Evolutionary conservation across 2,888 invertebrate genomes (phyloP).

Genomic region (Eristalis tenax): DNA sequence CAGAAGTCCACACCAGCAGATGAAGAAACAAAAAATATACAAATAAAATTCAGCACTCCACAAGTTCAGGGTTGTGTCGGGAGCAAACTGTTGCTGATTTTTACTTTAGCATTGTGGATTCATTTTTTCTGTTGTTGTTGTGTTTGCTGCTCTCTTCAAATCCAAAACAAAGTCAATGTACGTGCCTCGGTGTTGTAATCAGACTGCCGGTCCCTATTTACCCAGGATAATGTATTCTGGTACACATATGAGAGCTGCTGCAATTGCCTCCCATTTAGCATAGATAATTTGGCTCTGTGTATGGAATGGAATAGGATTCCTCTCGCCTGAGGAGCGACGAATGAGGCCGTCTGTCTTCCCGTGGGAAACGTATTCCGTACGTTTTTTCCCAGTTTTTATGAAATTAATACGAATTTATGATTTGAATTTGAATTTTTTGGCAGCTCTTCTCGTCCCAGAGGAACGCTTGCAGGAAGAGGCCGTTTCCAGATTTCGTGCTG

Average conservation of each 20-base stretch:
- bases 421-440: slow-evolving; percentile 53
- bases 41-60: neutral
- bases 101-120: neutral
- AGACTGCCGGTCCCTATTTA: neutral
- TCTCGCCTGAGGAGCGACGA: neutral
- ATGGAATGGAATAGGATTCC: neutral
- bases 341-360: neutral
- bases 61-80: slow-evolving; percentile 1
- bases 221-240: neutral
- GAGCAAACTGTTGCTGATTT: slow-evolving; percentile 16
- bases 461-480: slow-evolving; percentile 15
- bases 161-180: neutral
- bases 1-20: neutral
- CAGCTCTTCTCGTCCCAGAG: slow-evolving; percentile 7
- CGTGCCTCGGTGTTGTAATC: neutral
- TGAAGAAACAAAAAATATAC: neutral
- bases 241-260: neutral
- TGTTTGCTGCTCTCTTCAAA: neutral
- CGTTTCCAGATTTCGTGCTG: neutral
- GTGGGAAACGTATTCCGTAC: neutral
- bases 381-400: slow-evolving; percentile 8
- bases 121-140: neutral
- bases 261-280: slow-evolving; percentile 37
- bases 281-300: slow-evolving; percentile 24
- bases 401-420: slow-evolving; percentile 68